Evolutionary conservation across 2,797 vertebrate species (phyloP), one percentile per base, ranked within the genome.

Genomic region (Gadopsis marmoratus): DNA sequence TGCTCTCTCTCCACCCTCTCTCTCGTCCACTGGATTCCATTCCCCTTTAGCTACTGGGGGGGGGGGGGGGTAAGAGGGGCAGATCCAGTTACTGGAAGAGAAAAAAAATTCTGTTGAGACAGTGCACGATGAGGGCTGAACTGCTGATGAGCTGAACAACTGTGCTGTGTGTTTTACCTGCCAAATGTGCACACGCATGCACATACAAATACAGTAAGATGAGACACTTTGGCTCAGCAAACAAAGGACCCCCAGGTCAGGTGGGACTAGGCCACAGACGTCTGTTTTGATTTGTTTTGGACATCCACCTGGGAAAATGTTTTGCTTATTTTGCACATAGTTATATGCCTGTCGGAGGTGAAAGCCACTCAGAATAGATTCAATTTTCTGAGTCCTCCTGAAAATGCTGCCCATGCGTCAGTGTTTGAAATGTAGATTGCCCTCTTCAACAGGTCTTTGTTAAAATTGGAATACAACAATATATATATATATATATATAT

Each of bases 71-170:
- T 53, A 54, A 74, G 62, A 41, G 63, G 53, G 60, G 26, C 74
- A 68, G 90, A 78, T 92, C 86, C 66, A 75, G 68, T 93, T 92
- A 85, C 92, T 74, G 86, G 65, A 82, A 86, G 75, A 84, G 26
- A 26, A 26, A 85, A 85, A 84, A 70, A 81, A 80, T 58, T 89
- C 71, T 85, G 84, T 73, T 74, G 50, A 82, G 78, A 76, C 41
- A 4, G 53, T 53, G 69, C 39, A 65, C 74, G 78, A 69, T 89
- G 82, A 82, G 74, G 80, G 82, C 75, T 85, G 75, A 85, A 82
- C 64, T 76, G 21, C 72, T 83, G 87, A 87, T 50, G 74, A 82
- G 81, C 53, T 14, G 31, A 83, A 84, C 88, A 89, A 79, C 80
- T 88, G 85, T 59, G 71, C 59, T 74, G 37, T 4, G 23, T 35